phyloP scores from a whole-genome alignment of 2,888 invertebrate genomes.

The Pachliopta kotzebuea region DNA sequence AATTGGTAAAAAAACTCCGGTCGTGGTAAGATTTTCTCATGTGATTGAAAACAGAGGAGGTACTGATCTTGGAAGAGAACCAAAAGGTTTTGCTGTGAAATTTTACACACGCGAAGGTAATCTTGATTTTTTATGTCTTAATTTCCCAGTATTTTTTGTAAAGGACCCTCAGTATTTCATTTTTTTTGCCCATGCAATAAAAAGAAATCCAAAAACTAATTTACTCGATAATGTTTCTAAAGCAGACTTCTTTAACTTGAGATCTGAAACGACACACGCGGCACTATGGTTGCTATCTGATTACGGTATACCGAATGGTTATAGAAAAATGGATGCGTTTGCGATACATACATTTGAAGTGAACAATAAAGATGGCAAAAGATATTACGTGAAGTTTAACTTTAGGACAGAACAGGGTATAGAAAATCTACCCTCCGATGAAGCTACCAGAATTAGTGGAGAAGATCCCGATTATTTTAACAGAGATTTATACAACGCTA shows the following conservation, averaged over 20 bases:
- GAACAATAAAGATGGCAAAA: slow-evolving; percentile 85
- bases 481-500: slow-evolving; percentile 93
- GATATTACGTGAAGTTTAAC: slow-evolving; percentile 92
- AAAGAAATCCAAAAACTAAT: slow-evolving; percentile 92
- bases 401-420: slow-evolving; percentile 94
- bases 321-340: slow-evolving; percentile 93
- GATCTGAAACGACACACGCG: slow-evolving; percentile 90
- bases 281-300: slow-evolving; percentile 89
- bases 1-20: slow-evolving; percentile 87
- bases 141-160: slow-evolving; percentile 92
- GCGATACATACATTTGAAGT: slow-evolving; percentile 94
- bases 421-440: slow-evolving; percentile 83
- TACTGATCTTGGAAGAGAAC: slow-evolving; percentile 90
- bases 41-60: slow-evolving; percentile 91
- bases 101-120: slow-evolving; percentile 94
- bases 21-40: slow-evolving; percentile 88
- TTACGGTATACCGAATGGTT: slow-evolving; percentile 93
- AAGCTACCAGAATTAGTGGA: slow-evolving; percentile 83
- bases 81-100: slow-evolving; percentile 92
- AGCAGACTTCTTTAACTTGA: slow-evolving; percentile 92
- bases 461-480: slow-evolving; percentile 91
- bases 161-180: slow-evolving; percentile 92
- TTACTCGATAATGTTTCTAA: slow-evolving; percentile 91
- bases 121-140: slow-evolving; percentile 92
- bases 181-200: slow-evolving; percentile 93